phyloP scores from a whole-genome alignment of 2,888 invertebrate species.

The Polydrusus tereticollis region DNA sequence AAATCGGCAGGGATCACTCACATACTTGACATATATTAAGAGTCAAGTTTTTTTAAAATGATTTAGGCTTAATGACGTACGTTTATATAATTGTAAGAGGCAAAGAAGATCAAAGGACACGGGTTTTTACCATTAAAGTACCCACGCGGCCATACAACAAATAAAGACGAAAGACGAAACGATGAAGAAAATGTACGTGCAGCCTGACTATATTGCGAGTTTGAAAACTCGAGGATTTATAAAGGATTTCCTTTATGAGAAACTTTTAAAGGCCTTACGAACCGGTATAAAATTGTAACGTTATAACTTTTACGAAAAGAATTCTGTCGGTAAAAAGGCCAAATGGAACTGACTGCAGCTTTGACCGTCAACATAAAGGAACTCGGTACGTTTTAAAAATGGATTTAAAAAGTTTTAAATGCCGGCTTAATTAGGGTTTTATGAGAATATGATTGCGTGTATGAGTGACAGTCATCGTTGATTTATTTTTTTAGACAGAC shows the following conservation, averaged over 20 bases:
- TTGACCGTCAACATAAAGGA: constrained; percentile 45
- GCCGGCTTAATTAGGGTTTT: not conserved
- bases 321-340: constrained; percentile 51
- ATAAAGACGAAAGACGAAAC: constrained; percentile 54
- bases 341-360: constrained; percentile 37
- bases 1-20: constrained; percentile 59
- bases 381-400: constrained; percentile 12
- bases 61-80: constrained; percentile 62
- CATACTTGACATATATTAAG: constrained; percentile 60
- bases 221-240: constrained; percentile 56
- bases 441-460: not conserved
- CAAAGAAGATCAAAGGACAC: constrained; percentile 62
- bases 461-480: not conserved
- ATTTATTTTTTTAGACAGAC: too few relatives aligned
- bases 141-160: constrained; percentile 50
- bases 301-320: constrained; percentile 54
- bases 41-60: constrained; percentile 52
- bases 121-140: constrained; percentile 49
- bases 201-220: constrained; percentile 52
- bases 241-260: constrained; percentile 57
- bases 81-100: constrained; percentile 58
- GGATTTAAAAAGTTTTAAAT: constrained; percentile 2
- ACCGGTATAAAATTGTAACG: constrained; percentile 57
- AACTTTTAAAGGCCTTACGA: constrained; percentile 57
- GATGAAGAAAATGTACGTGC: constrained; percentile 45